phyloP scores from a whole-genome alignment of 2,888 invertebrate species.

The Iphiclides podalirius region DNA sequence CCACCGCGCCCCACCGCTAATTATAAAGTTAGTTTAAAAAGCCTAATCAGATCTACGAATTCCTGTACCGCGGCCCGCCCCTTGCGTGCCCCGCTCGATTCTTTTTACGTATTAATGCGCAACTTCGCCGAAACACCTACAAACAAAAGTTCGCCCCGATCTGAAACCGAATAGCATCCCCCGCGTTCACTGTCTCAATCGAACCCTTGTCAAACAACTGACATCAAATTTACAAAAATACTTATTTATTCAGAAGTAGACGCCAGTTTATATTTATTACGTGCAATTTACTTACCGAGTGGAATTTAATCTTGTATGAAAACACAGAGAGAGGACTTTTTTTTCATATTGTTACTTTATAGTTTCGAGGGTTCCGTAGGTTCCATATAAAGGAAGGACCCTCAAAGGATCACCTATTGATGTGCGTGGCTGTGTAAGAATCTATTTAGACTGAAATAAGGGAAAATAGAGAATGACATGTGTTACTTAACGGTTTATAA shows the following conservation, averaged over 20 bases:
- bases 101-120: slow-evolving; percentile 23
- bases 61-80: slow-evolving; percentile 12
- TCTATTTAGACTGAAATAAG: too few relatives aligned
- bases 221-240: slow-evolving; percentile 25
- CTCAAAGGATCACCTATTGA: too few relatives aligned
- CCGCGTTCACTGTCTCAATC: slow-evolving; percentile 25
- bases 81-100: slow-evolving; percentile 5
- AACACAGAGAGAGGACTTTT: slow-evolving; percentile 9
- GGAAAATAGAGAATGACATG: too few relatives aligned
- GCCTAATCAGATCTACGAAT: slow-evolving; percentile 42
- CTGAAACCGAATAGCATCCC: slow-evolving; percentile 22
- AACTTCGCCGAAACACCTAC: slow-evolving; percentile 16
- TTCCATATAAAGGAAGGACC: too few relatives aligned
- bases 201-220: slow-evolving; percentile 26
- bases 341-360: not conserved
- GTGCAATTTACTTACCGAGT: slow-evolving; percentile 21
- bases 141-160: slow-evolving; percentile 21
- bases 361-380: not conserved
- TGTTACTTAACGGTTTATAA: too few relatives aligned
- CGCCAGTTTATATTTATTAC: slow-evolving; percentile 25
- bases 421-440: too few relatives aligned
- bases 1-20: slow-evolving; percentile 59
- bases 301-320: slow-evolving; percentile 20
- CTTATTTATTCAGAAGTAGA: slow-evolving; percentile 25
- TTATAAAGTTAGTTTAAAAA: slow-evolving; percentile 62